Evolutionary conservation across 2,113 vertebrate genomes (phyloP).

Genomic region (Urocitellus parryii): DNA sequence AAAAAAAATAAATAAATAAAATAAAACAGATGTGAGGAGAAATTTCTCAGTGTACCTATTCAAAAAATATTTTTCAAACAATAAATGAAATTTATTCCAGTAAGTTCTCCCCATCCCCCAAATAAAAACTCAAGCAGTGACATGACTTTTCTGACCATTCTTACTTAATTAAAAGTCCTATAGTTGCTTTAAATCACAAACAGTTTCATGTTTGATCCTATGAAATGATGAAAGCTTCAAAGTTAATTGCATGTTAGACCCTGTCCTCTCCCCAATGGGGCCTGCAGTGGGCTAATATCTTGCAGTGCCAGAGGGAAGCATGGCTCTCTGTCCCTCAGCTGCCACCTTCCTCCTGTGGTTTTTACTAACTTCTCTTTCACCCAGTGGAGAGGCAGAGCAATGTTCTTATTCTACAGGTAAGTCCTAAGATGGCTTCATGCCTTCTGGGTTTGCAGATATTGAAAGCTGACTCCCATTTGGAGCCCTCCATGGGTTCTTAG

Average conservation of each 20-base stretch:
- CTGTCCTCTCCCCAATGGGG: not conserved
- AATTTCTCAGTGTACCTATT: not conserved
- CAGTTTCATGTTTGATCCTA: not conserved
- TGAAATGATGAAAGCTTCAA: slow-evolving; percentile 21
- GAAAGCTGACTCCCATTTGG: not conserved
- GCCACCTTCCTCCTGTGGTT: not conserved
- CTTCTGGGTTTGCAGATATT: not conserved
- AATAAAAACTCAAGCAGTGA: not conserved
- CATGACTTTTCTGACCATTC: not conserved
- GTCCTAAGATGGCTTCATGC: not conserved
- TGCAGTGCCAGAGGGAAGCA: not conserved
- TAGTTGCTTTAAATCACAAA: not conserved
- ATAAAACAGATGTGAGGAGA: not conserved
- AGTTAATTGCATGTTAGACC: not conserved
- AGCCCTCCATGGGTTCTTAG: not conserved
- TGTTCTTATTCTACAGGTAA: not conserved
- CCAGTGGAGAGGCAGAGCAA: not conserved
- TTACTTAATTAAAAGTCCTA: slow-evolving; percentile 13
- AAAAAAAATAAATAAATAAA: no score
- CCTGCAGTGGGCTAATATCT: not conserved
- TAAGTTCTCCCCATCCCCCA: not conserved
- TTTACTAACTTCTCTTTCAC: not conserved
- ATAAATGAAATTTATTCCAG: not conserved
- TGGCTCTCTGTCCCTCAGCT: not conserved
- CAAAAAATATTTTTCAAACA: slow-evolving; percentile 35